A percentile compares a stretch with the other conserved stretches of the same genome.
Conservation (phyloP, 2,113 vertebrate genomes). For the Malurus cyaneus region DNA sequence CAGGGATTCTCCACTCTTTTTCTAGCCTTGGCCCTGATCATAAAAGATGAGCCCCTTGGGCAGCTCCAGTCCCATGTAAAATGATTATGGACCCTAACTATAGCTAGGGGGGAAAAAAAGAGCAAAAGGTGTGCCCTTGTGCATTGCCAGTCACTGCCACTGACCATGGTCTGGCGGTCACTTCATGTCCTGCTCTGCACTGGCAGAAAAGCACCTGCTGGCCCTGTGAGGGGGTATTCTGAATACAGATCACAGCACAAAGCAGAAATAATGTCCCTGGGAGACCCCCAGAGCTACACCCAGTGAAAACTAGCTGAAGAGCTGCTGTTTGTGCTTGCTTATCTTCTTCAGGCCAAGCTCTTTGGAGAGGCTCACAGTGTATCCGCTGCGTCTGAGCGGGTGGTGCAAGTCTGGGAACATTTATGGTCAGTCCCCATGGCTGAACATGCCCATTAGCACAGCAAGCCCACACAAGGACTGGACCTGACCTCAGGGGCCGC, state of each 20-base stretch:
- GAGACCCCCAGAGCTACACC: not conserved
- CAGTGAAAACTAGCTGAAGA: not conserved
- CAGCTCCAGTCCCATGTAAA: not conserved
- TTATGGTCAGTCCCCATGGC: not conserved
- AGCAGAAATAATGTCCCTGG: not conserved
- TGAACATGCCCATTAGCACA: not conserved
- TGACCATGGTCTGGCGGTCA: not conserved
- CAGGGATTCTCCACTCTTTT: not conserved
- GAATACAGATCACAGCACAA: not conserved
- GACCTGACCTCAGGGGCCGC: not conserved
- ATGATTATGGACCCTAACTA: not conserved
- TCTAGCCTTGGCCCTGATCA: not conserved
- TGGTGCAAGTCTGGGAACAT: not conserved
- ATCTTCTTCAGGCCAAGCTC: not conserved
- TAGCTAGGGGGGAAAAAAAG: not conserved
- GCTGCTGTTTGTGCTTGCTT: not conserved
- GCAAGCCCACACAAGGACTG: not conserved
- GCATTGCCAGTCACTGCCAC: not conserved
- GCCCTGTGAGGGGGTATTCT: not conserved
- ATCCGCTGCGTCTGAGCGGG: not conserved
- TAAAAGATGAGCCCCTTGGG: not conserved
- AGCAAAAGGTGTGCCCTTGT: not conserved
- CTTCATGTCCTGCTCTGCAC: not conserved
- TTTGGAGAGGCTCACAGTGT: not conserved
- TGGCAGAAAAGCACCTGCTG: not conserved